phyloP scores from a whole-genome alignment of 1,140 invertebrate species.

The Mamestra configurata region DNA sequence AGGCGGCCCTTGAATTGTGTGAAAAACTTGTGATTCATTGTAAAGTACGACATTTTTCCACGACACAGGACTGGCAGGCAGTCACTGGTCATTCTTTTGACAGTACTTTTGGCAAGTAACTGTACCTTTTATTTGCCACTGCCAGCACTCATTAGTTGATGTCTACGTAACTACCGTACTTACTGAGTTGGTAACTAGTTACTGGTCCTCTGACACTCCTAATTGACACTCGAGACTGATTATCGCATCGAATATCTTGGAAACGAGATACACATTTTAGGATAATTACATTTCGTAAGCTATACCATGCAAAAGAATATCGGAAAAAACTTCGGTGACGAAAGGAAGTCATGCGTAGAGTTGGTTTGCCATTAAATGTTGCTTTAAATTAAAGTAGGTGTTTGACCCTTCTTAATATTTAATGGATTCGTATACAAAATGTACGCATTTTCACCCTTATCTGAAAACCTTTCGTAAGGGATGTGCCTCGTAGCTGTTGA shows the following conservation, averaged over 20 bases:
- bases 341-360: background rate
- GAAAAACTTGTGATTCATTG: conserved; percentile 26
- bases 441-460: background rate
- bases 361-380: background rate
- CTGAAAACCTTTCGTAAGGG: background rate
- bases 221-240: conserved; percentile 17
- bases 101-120: background rate
- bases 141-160: conserved; percentile 15
- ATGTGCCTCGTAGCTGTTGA: background rate
- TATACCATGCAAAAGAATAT: background rate
- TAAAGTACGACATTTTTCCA: conserved; percentile 18
- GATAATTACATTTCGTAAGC: too few species aligned
- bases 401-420: conserved; percentile 12
- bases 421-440: conserved; percentile 7
- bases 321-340: background rate
- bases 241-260: conserved; percentile 13
- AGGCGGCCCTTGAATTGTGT: conserved; percentile 18
- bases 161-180: background rate
- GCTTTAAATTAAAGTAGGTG: conserved; percentile 2
- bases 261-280: background rate
- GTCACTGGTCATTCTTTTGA: conserved; percentile 16
- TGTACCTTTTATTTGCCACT: background rate
- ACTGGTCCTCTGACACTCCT: background rate
- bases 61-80: background rate
- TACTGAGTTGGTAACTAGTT: conserved; percentile 27